Evolutionary conservation across 1,140 invertebrate species (phyloP).

Genomic region (Drosophila pseudoananassae): DNA sequence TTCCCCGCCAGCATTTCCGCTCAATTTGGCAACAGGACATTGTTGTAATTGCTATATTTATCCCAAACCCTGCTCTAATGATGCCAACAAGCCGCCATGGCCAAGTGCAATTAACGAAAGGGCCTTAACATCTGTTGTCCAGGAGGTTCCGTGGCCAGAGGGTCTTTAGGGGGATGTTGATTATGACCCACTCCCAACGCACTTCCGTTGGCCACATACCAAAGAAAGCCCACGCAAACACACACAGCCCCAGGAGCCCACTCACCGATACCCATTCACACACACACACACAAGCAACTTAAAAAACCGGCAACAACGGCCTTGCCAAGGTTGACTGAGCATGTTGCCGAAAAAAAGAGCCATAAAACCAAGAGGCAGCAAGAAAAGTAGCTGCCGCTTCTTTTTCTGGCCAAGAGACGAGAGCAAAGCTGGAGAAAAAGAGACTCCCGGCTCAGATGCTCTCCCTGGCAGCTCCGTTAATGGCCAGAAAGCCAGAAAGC

Average conservation of each 20-base stretch:
- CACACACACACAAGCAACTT: slow-evolving; percentile 21
- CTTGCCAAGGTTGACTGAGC: slow-evolving; percentile 83
- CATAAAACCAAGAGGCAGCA: slow-evolving; percentile 64
- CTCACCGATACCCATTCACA: slow-evolving; percentile 22
- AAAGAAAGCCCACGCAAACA: slow-evolving; percentile 60
- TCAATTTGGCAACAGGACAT: slow-evolving; percentile 74
- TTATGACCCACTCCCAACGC: slow-evolving; percentile 53
- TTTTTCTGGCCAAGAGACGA: slow-evolving; percentile 43
- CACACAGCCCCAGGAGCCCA: slow-evolving; percentile 29
- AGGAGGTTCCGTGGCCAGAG: slow-evolving; percentile 13
- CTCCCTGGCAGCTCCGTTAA: slow-evolving; percentile 45
- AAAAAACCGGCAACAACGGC: slow-evolving; percentile 83
- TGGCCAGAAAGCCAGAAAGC: slow-evolving; percentile 60
- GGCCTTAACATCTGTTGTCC: slow-evolving; percentile 37
- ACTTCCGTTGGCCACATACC: slow-evolving; percentile 77
- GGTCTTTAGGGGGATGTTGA: slow-evolving; percentile 36
- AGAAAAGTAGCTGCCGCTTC: slow-evolving; percentile 66
- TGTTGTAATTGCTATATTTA: slow-evolving; percentile 66
- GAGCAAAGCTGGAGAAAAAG: slow-evolving; percentile 26
- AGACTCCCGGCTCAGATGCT: slow-evolving; percentile 19
- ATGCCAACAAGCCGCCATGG: slow-evolving; percentile 62
- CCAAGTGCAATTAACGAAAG: slow-evolving; percentile 63
- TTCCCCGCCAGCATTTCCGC: slow-evolving; percentile 50
- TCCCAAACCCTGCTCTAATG: slow-evolving; percentile 61
- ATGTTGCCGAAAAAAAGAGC: slow-evolving; percentile 74